phyloP scores from a whole-genome alignment of 2,888 invertebrate genomes.

The Nomada goodeniana region DNA sequence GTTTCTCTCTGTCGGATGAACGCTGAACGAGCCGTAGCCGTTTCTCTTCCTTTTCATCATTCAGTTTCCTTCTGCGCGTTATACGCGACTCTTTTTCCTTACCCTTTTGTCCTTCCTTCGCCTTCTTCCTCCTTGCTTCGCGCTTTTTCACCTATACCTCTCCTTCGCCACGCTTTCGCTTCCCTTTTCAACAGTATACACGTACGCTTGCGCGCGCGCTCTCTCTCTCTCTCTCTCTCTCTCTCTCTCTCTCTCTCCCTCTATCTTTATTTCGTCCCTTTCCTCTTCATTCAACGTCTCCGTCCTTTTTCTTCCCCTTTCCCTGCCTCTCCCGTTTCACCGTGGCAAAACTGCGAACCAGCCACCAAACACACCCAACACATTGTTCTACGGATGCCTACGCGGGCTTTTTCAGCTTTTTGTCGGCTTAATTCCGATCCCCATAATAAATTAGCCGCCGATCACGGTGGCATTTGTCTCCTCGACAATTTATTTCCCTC shows the following conservation, averaged over 20 bases:
- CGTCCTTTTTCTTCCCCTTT: slow-evolving; percentile 26
- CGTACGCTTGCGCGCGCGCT: neutral
- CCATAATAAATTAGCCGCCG: slow-evolving; percentile 83
- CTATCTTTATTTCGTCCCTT: neutral
- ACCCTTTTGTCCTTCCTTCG: slow-evolving; percentile 10
- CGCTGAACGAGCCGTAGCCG: slow-evolving; percentile 22
- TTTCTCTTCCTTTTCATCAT: slow-evolving; percentile 67
- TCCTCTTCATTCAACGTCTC: slow-evolving; percentile 40
- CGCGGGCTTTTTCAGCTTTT: slow-evolving; percentile 77
- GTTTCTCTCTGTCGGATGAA: slow-evolving; percentile 29
- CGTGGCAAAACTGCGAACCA: slow-evolving; percentile 56
- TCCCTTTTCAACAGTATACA: neutral
- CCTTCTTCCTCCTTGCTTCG: slow-evolving; percentile 39
- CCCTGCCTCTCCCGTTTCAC: slow-evolving; percentile 51
- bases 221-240: too few relatives aligned
- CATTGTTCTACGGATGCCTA: slow-evolving; percentile 79
- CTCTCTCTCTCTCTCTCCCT: slow-evolving; percentile 36
- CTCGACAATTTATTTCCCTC: slow-evolving; percentile 78
- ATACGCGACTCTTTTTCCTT: slow-evolving; percentile 14
- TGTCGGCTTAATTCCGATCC: slow-evolving; percentile 82
- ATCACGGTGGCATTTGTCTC: slow-evolving; percentile 84
- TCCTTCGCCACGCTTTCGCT: slow-evolving; percentile 24
- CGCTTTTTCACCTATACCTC: slow-evolving; percentile 53
- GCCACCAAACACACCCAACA: slow-evolving; percentile 74
- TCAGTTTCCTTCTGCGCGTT: slow-evolving; percentile 37